Evolutionary conservation across 2,797 vertebrate genomes (phyloP).

Genomic region (Anolis apletophallus): DNA sequence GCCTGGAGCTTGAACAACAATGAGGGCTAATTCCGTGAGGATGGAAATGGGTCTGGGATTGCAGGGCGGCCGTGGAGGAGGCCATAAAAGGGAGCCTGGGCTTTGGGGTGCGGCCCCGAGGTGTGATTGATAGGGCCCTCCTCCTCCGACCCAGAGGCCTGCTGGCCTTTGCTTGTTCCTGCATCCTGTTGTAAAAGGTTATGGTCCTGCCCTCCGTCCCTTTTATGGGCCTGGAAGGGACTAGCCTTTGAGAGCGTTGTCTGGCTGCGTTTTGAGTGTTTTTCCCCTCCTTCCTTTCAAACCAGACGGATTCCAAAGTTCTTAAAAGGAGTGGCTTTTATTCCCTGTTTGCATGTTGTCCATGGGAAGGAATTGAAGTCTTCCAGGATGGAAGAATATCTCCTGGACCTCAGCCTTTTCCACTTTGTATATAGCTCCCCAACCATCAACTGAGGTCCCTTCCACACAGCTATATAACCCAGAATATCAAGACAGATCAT

Average conservation of each 20-base stretch:
- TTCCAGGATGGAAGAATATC: too few relatives aligned
- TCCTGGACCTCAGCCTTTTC: too few relatives aligned
- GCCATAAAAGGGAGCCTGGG: constrained; percentile 88
- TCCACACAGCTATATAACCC: too few relatives aligned
- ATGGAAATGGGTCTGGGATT: constrained; percentile 78
- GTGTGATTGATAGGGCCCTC: constrained; percentile 90
- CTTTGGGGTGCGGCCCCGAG: constrained; percentile 88
- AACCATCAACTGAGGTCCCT: too few relatives aligned
- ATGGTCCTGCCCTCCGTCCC: constrained; percentile 80
- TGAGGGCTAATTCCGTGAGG: constrained; percentile 73
- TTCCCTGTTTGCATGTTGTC: not conserved
- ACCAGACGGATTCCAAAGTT: constrained; percentile 41
- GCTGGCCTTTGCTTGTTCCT: constrained; percentile 89
- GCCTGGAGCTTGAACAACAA: constrained; percentile 67
- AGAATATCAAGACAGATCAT: too few relatives aligned
- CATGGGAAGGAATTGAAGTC: too few relatives aligned
- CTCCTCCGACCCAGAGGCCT: constrained; percentile 78
- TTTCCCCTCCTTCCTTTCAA: constrained; percentile 48
- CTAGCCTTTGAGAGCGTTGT: constrained; percentile 88
- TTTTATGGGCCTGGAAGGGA: constrained; percentile 89
- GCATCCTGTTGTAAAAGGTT: constrained; percentile 99
- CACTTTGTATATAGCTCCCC: too few relatives aligned
- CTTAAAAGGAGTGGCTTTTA: not conserved
- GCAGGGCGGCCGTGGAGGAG: constrained; percentile 78
- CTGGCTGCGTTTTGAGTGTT: constrained; percentile 81